Percentiles rank a stretch among this genome's conserved stretches.
These are phyloP conservation scores for Ictidomys tridecemlineatus DNA, from an alignment of 2,113 vertebrate genomes.

Conservation along the genomic window DNA sequence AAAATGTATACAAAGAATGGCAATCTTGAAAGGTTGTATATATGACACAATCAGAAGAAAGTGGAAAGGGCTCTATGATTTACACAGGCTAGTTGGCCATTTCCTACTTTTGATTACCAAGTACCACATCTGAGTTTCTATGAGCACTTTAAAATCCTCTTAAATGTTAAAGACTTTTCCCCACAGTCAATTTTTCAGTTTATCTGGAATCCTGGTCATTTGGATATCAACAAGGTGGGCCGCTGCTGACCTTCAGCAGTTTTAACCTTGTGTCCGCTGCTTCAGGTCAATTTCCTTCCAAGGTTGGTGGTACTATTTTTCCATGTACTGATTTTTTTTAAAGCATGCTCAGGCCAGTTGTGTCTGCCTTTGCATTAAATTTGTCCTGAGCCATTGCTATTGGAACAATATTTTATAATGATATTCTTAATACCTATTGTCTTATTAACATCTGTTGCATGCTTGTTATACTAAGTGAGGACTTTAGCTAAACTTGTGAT, in stretches of 20 bases:
- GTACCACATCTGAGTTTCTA: slow-evolving; percentile 76
- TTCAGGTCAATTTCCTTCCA: slow-evolving; percentile 92
- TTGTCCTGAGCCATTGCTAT: slow-evolving; percentile 94
- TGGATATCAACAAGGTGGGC: slow-evolving; percentile 92
- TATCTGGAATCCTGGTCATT: slow-evolving; percentile 92
- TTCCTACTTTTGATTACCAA: slow-evolving; percentile 58
- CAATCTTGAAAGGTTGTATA: background rate
- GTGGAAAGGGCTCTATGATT: background rate
- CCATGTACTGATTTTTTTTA: slow-evolving; percentile 91
- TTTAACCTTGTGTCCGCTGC: slow-evolving; percentile 90
- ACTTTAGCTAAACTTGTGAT: slow-evolving; percentile 70
- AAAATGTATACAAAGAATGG: background rate
- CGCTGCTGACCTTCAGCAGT: slow-evolving; percentile 90
- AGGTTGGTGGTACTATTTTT: slow-evolving; percentile 98
- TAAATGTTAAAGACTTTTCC: slow-evolving; percentile 89
- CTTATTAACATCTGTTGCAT: slow-evolving; percentile 88
- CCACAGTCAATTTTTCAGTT: slow-evolving; percentile 91
- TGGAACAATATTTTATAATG: slow-evolving; percentile 96
- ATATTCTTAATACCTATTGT: slow-evolving; percentile 92
- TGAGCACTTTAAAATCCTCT: slow-evolving; percentile 74
- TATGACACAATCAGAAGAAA: background rate
- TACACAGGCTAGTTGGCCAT: background rate
- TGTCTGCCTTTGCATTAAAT: slow-evolving; percentile 99
- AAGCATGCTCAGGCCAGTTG: slow-evolving; percentile 95
- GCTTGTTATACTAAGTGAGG: slow-evolving; percentile 83